Base-by-base conservation (phyloP, 2,888 invertebrate species). In the Entomobrya multifasciata region DNA sequence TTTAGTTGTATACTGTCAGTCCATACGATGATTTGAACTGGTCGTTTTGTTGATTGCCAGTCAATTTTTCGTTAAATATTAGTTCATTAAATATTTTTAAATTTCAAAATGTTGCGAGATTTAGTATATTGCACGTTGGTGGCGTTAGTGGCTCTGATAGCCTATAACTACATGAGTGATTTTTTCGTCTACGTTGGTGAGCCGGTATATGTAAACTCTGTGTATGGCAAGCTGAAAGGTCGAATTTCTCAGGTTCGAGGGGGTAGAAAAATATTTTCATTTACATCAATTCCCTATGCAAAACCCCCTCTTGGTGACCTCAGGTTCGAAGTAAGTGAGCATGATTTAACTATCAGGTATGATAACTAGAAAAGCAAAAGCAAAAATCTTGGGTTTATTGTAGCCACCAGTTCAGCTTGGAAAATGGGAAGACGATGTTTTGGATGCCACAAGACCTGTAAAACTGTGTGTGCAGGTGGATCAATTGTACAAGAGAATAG, bases 361-460 rank as follows among this genome's bases (percentile, higher is more conserved):
- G n/a, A n/a, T 11, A 15, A 17, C n/a, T 57, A 25, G 20, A 20
- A 57, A 57, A 77, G 13, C 13, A 20, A 11, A n/a, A n/a, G n/a
- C n/a, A n/a, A n/a, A n/a, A n/a, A n/a, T n/a, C n/a, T n/a, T n/a
- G n/a, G n/a, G n/a, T n/a, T n/a, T 77, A 44, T 49, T 17, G 55
- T 47, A 87, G 87, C 87, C 84, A 27, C 87, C 87, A 44, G 79
- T 79, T 1, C 36, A 27, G 22, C 65, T 49, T 25, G 84, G 83
- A 41, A 87, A 87, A 55, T 87, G 87, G 87, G 83, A 87, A 65
- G 87, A 79, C 2, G 82, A 82, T 13, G 25, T 77, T 20, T 25
- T 87, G 25, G 83, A 87, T 41, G 87, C 78, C n/a, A 87, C 78
- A 22, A 77, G 55, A 27, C 67, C 82, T 5, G n/a, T 60, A 6